A percentile compares a stretch with the other conserved stretches of the same genome.
phyloP scores from a whole-genome alignment of 1,140 invertebrate species.

The Brachionus rotundiformis region DNA sequence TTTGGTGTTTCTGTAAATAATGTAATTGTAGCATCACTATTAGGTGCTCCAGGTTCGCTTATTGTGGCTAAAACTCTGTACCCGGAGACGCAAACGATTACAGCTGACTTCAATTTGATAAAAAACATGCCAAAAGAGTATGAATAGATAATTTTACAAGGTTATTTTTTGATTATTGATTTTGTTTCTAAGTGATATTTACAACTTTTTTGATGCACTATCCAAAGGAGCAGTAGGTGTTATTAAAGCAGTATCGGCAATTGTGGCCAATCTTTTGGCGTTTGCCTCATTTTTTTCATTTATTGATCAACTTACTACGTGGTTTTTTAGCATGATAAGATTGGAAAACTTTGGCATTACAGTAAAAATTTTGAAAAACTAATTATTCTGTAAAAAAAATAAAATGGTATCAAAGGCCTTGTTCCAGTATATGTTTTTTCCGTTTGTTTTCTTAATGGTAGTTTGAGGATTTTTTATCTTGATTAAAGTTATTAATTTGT shows the following conservation, averaged over 20 bases:
- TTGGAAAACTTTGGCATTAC: slow-evolving; percentile 43
- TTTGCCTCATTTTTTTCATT: slow-evolving; percentile 54
- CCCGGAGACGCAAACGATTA: slow-evolving; percentile 51
- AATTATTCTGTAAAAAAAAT: no score
- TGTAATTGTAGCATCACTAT: slow-evolving; percentile 54
- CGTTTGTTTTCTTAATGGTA: slow-evolving; percentile 48
- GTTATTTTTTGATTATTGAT: neutral
- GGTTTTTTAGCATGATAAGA: slow-evolving; percentile 53
- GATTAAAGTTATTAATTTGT: neutral
- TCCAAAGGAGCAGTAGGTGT: slow-evolving; percentile 18
- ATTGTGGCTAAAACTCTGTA: slow-evolving; percentile 54
- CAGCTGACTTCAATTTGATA: slow-evolving; percentile 27
- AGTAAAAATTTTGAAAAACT: slow-evolving; percentile 34
- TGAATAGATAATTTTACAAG: neutral
- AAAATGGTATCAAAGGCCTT: slow-evolving; percentile 14
- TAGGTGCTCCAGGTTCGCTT: slow-evolving; percentile 54
- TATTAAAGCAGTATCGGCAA: slow-evolving; percentile 40
- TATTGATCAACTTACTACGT: slow-evolving; percentile 54
- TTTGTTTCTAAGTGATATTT: neutral
- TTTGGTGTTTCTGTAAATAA: slow-evolving; percentile 52
- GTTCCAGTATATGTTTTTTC: slow-evolving; percentile 50
- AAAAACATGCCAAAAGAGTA: slow-evolving; percentile 37
- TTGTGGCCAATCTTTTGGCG: slow-evolving; percentile 53
- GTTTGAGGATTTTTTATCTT: neutral
- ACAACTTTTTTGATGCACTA: slow-evolving; percentile 50